These are phyloP conservation scores for Pteruthius melanotis DNA, from an alignment of 2,113 vertebrate genomes.

Conservation along the genomic window DNA sequence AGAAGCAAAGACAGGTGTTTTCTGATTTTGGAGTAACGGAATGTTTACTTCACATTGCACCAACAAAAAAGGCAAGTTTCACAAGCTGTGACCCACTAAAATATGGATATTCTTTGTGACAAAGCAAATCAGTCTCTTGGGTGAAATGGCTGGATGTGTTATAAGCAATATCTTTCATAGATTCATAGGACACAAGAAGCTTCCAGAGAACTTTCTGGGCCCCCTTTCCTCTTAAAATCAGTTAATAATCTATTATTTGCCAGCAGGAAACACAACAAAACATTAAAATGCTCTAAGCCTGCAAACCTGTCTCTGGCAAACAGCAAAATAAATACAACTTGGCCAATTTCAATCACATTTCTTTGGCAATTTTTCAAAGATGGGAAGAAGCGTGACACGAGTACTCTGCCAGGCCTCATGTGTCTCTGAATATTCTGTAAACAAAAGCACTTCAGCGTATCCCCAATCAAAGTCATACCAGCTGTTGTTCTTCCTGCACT, in stretches of 20 bases:
- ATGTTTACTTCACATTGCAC: neutral
- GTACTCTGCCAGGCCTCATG: conserved; percentile 25
- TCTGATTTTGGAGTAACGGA: neutral
- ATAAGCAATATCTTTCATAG: neutral
- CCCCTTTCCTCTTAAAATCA: neutral
- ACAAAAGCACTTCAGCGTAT: conserved; percentile 22
- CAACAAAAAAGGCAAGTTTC: neutral
- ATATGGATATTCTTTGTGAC: neutral
- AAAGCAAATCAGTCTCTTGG: neutral
- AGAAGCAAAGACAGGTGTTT: neutral
- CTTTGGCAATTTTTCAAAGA: conserved; percentile 54
- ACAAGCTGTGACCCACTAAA: neutral
- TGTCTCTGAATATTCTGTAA: conserved; percentile 48
- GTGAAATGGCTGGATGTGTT: neutral
- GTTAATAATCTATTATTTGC: neutral
- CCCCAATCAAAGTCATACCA: conserved; percentile 37
- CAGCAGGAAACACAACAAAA: neutral
- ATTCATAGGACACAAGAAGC: neutral
- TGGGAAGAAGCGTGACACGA: neutral
- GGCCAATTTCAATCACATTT: conserved; percentile 23
- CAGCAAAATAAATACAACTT: neutral
- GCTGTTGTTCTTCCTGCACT: conserved; percentile 25
- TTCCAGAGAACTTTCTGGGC: neutral
- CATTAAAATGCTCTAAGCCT: neutral
- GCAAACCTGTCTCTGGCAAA: conserved; percentile 6